phyloP scores from a whole-genome alignment of 2,113 vertebrate species.

The Dascyllus trimaculatus region DNA sequence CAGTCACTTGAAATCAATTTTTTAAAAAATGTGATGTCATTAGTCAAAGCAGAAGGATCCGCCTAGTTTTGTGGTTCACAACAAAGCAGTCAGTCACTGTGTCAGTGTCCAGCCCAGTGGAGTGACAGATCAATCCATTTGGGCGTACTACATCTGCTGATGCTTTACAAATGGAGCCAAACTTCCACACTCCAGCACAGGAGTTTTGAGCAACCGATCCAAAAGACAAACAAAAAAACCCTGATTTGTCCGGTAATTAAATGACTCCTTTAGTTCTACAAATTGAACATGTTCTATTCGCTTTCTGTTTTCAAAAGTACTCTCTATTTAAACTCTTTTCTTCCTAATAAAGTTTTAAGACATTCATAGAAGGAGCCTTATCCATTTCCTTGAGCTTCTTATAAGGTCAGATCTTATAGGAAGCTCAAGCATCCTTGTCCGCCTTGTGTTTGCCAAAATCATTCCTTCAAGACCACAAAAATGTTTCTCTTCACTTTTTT shows the following conservation, averaged over 20 bases:
- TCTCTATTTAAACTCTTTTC: neutral
- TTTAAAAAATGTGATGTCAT: neutral
- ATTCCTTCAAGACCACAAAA: too few relatives aligned
- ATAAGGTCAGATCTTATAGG: too few relatives aligned
- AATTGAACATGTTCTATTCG: too few relatives aligned
- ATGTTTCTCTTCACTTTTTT: too few relatives aligned
- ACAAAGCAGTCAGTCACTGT: constrained; percentile 35
- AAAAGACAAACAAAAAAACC: neutral
- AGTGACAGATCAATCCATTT: constrained; percentile 12
- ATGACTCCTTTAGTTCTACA: too few relatives aligned
- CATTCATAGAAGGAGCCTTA: too few relatives aligned
- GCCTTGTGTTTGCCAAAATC: too few relatives aligned
- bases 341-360: neutral
- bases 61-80: constrained; percentile 18
- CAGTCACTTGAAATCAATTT: constrained; percentile 37
- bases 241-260: too few relatives aligned
- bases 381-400: too few relatives aligned
- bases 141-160: neutral
- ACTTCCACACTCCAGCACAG: neutral
- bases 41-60: constrained; percentile 1
- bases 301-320: neutral
- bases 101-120: constrained; percentile 14
- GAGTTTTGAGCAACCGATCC: neutral
- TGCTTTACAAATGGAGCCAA: neutral
- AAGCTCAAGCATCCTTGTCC: too few relatives aligned